Evolutionary conservation across 2,797 vertebrate species (phyloP), one percentile per base, ranked within the genome.

Genomic region (Helicolenus hilgendorfi): DNA sequence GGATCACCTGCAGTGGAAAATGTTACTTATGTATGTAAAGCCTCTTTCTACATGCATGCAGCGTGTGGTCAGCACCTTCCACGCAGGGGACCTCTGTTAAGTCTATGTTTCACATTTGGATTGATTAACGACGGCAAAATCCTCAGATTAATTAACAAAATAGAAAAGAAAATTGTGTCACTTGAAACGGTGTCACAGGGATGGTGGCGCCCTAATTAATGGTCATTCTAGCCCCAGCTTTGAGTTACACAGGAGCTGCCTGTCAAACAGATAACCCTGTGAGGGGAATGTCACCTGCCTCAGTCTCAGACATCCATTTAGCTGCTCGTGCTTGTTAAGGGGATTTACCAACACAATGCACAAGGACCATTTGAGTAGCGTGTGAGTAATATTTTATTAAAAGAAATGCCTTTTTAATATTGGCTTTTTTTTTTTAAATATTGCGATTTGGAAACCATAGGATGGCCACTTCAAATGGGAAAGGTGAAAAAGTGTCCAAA

Each of bases 201-300:
- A 89, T 94, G 91, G 94, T 86, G 94, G 96, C 85, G 91, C 94
- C 96, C 97, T 97, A 97, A 97, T 97, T 98, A 98, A 96, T 97
- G 97, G 98, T 98, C 96, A 98, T 98, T 97, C 97, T 96, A 98
- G 96, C 96, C 96, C 91, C 77, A 96, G 97, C 97, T 96, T 98
- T 97, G 96, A 95, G 94, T 98, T 98, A 97, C 97, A 98, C 92
- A 35, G 84, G 86, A 91, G 89, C 87, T 89, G 86, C 84, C 91
- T 92, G 92, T 92, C 92, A 82, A 92, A 95, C 86, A 83, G 91
- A 94, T 91, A 96, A 95, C 93, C 89, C 93, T 84, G 22, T 81
- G 74, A 84, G 87, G 87, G 81, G 76, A 92, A 96, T 95, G 95
- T 89, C 94, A 94, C 89, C 84, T 71, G 89, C 92, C 77, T 93